phyloP scores from a whole-genome alignment of 2,888 invertebrate species.

The Diaprepes abbreviatus region DNA sequence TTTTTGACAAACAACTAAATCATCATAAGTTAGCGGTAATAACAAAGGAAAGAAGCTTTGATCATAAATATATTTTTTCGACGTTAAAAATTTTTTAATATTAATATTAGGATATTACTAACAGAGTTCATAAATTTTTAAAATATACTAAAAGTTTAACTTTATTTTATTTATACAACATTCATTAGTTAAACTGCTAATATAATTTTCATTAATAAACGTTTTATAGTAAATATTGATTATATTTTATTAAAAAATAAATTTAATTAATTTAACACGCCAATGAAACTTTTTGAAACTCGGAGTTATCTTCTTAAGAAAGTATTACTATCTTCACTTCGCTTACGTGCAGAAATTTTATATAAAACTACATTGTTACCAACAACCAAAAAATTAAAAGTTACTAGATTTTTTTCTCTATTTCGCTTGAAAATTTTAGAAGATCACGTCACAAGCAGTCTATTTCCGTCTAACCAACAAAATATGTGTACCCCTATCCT shows the following conservation, averaged over 20 bases:
- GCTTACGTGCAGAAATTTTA: background rate
- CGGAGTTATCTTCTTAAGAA: background rate
- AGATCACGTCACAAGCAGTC: slow-evolving; percentile 11
- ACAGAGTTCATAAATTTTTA: no score
- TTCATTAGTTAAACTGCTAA: no score
- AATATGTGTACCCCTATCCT: background rate
- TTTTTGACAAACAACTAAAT: background rate
- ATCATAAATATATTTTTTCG: background rate
- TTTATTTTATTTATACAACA: no score
- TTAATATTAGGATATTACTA: background rate
- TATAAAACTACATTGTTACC: background rate
- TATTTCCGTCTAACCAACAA: background rate
- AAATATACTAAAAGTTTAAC: no score
- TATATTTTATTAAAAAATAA: no score
- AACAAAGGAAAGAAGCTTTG: background rate
- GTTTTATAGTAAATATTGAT: no score
- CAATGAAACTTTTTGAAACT: background rate
- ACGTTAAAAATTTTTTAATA: background rate
- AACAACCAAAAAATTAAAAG: background rate
- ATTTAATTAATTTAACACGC: no score
- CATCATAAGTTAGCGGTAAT: background rate
- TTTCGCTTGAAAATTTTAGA: background rate
- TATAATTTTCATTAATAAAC: no score
- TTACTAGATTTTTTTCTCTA: slow-evolving; percentile 12
- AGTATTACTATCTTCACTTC: background rate